These are phyloP conservation scores for Cryptops parisi DNA, from an alignment of 2,888 invertebrate genomes.

Conservation along the genomic window DNA sequence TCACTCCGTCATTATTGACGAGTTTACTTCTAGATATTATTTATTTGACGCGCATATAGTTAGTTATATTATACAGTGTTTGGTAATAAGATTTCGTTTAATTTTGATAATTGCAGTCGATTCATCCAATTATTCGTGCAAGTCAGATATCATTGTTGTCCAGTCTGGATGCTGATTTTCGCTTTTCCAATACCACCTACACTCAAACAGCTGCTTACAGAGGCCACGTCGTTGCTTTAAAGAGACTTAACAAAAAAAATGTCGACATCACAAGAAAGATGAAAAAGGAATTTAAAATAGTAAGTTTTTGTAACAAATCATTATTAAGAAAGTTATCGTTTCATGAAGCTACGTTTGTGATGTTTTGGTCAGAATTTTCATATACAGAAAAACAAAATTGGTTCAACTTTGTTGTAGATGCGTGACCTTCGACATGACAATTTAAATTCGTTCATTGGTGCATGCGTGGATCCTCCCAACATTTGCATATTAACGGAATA, in stretches of 20 bases:
- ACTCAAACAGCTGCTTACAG: slow-evolving; percentile 81
- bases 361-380: no score
- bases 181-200: slow-evolving; percentile 67
- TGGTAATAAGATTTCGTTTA: no score
- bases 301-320: no score
- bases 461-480: slow-evolving; percentile 34
- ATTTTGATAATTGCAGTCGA: slow-evolving; percentile 9
- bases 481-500: slow-evolving; percentile 39
- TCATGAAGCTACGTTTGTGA: no score
- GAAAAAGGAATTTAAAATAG: slow-evolving; percentile 79
- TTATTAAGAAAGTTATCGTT: not conserved
- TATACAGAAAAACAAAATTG: no score
- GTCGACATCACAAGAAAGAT: slow-evolving; percentile 79
- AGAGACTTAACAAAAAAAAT: slow-evolving; percentile 65
- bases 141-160: slow-evolving; percentile 84
- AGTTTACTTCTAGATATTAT: no score
- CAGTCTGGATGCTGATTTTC: slow-evolving; percentile 79
- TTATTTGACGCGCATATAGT: no score
- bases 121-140: slow-evolving; percentile 49
- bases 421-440: slow-evolving; percentile 39
- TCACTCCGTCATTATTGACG: no score
- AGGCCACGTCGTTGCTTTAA: slow-evolving; percentile 72
- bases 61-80: no score
- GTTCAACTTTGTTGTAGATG: slow-evolving; percentile 28
- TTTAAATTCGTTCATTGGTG: slow-evolving; percentile 39